Evolutionary conservation across 2,888 invertebrate species (phyloP).

Genomic region (Elysia crispata): DNA sequence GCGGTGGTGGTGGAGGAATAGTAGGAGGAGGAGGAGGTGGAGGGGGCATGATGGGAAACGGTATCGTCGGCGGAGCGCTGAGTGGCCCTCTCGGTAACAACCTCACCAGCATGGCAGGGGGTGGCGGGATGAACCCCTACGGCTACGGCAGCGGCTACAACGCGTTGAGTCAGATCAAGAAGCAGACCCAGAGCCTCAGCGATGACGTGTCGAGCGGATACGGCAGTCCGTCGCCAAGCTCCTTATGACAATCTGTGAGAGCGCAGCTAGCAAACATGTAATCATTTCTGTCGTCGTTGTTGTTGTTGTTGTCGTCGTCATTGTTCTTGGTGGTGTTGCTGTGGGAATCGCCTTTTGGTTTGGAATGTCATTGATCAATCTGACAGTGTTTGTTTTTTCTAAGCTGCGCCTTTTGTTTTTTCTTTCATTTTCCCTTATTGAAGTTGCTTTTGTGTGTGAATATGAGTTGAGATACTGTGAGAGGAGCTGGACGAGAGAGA

Average conservation of each 20-base stretch:
- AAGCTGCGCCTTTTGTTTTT: neutral
- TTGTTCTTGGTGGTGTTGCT: neutral
- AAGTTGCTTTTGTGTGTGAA: neutral
- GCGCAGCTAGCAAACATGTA: conserved; percentile 12
- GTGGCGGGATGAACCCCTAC: conserved; percentile 29
- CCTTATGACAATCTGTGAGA: conserved; percentile 60
- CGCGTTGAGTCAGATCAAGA: conserved; percentile 87
- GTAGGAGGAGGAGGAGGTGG: conserved; percentile 33
- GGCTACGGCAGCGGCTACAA: conserved; percentile 84
- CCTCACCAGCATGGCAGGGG: too few relatives aligned
- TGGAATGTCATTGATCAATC: too few relatives aligned
- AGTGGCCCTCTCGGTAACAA: neutral
- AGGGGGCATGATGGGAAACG: neutral
- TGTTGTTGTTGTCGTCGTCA: neutral
- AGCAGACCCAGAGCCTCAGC: conserved; percentile 77
- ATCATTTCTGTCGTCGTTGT: neutral
- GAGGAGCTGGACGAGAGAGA: too few relatives aligned
- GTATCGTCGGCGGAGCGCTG: neutral
- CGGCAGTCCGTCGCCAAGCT: conserved; percentile 83
- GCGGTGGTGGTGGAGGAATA: neutral
- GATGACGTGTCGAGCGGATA: conserved; percentile 89
- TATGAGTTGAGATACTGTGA: too few relatives aligned
- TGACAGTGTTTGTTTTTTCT: neutral
- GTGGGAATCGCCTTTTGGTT: neutral
- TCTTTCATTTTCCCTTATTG: neutral